Evolutionary conservation across 2,888 invertebrate genomes (phyloP), one percentile per base, ranked within the genome.

Genomic region (Andrena flavipes): DNA sequence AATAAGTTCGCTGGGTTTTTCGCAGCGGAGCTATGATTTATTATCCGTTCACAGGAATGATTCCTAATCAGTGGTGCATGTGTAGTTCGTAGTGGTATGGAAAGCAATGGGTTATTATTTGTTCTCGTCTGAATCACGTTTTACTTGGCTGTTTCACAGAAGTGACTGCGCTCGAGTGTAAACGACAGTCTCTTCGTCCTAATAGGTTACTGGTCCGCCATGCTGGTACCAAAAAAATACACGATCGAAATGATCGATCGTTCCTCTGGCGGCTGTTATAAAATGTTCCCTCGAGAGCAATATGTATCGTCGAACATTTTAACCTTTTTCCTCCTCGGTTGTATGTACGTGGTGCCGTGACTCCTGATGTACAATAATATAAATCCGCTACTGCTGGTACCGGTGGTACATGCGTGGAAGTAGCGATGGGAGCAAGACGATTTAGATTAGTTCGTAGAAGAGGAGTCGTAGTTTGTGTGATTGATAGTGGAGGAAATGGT

Each of bases 351-450:
- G 48, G 8, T 59, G 20, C 54, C 62, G 20, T 65, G 70, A 85
- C 59, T 76, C 73, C 42, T 56, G 54, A n/a, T 56, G 62, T 69
- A 63, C 69, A 72, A 68, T 79, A 71, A 76, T 85, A 79, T 82
- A 85, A 82, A 85, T 85, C 73, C 51, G 59, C 68, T 76, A 33
- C 73, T 69, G 49, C 69, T 35, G 51, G 23, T 23, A 63, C 30
- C 48, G 51, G 49, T 73, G 54, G 73, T 62, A 62, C 71, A 16
- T 59, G 29, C 70, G 29, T 49, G 30, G 5, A 30, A 51, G 23
- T 62, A 77, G 67, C 73, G 68, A 78, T 68, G 75, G 75, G 56
- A 56, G 16, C 20, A 56, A 78, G 7, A 16, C 6, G 62, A 62
- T n/a, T 65, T 26, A n/a, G 35, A 59, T 10, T n/a, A 8, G 7